Base-by-base conservation (phyloP, 2,113 vertebrate genomes). In the Acrocephalus kingi region DNA sequence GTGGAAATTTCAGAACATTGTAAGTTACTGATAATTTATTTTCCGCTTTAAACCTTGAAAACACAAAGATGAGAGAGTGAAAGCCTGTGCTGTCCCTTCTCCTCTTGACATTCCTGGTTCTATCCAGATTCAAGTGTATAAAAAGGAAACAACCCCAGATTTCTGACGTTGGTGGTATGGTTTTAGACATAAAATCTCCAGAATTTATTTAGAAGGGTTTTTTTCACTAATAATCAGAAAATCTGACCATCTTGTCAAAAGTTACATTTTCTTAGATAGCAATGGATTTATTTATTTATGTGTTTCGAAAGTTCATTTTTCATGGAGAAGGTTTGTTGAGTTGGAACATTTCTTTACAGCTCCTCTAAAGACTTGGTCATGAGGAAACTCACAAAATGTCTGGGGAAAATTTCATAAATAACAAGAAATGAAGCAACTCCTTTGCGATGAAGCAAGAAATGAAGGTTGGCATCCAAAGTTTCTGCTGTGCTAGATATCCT, bases 401-500 rank as follows among this genome's bases (percentile, higher is more conserved):
- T 22, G 22, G 74, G 25, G 62, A 13, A 6, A 76, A 69, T 89
- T 76, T 94, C 51, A 88, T 87, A 94, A 92, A 64, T 76, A 84
- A 68, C 62, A 76, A 89, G 81, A 85, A 83, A 64, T 55, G n/a
- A 88, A 93, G 58, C 78, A 90, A 48, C 33, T 72, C 54, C 9
- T 89, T 55, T 87, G 78, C 1, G 0, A 64, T 72, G 87, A 72
- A 93, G 90, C 90, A 93, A 85, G 78, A 95, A 96, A 94, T 79
- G 30, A 95, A 46, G 63, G 31, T 51, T 79, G 58, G 55, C 67
- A 85, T 80, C 49, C 2, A 1, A 82, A 90, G 56, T 28, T 84
- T 78, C 75, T 76, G n/a, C 82, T 87, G 28, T 79, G 69, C 81
- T 84, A 81, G 22, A 19, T 52, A 71, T 64, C 49, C 87, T 69